These are phyloP conservation scores for Epirrhoe tristata DNA, from an alignment of 2,888 invertebrate genomes.

Conservation along the genomic window DNA sequence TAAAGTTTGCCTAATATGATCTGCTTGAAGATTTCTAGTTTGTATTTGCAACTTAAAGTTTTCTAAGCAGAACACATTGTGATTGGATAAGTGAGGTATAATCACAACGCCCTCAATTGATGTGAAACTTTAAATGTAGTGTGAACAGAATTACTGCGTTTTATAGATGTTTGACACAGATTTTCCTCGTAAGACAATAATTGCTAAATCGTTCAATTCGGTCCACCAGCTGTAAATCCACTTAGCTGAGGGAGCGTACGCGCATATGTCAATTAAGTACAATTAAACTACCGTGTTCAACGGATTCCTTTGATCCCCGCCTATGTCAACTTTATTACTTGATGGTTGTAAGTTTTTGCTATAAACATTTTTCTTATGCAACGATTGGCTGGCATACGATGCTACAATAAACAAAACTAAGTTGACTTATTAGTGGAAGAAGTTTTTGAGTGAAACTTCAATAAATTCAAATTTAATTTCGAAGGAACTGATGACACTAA, in stretches of 20 bases:
- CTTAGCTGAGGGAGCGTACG: slow-evolving; percentile 63
- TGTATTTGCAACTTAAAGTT: not conserved
- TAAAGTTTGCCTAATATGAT: slow-evolving; percentile 6
- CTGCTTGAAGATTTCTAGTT: not conserved
- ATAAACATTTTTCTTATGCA: slow-evolving; percentile 15
- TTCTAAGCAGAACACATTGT: not conserved
- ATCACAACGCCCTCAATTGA: slow-evolving; percentile 6
- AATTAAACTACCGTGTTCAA: slow-evolving; percentile 64
- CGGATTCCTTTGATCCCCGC: slow-evolving; percentile 68
- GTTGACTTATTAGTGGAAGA: not conserved
- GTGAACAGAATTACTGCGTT: slow-evolving; percentile 21
- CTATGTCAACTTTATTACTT: slow-evolving; percentile 45
- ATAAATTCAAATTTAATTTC: not conserved
- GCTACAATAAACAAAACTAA: not conserved
- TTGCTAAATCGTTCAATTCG: slow-evolving; percentile 64
- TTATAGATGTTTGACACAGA: slow-evolving; percentile 48
- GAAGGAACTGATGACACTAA: not conserved
- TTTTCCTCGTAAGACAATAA: slow-evolving; percentile 52
- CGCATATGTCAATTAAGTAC: slow-evolving; percentile 72
- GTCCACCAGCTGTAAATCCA: slow-evolving; percentile 71
- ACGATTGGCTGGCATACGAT: slow-evolving; percentile 4
- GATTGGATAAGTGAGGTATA: not conserved
- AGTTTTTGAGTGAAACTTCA: not conserved
- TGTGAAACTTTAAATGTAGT: slow-evolving; percentile 9
- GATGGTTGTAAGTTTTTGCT: slow-evolving; percentile 20